Conservation (phyloP, 2,797 vertebrate genomes). For the Ctenochaetus hawaiiensis region DNA sequence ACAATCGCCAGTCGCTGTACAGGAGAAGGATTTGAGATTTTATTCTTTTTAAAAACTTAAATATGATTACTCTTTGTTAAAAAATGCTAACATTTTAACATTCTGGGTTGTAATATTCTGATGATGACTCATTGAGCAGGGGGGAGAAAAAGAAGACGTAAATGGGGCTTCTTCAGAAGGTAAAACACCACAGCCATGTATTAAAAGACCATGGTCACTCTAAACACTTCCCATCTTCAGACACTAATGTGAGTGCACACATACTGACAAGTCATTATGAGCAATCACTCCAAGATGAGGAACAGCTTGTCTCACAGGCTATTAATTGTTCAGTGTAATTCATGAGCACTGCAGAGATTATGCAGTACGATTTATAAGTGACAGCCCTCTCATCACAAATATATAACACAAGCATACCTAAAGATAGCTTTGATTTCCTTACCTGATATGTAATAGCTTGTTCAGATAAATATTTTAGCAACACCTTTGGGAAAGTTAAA, state of each 20-base stretch:
- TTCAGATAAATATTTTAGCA: constrained; percentile 16
- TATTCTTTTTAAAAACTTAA: constrained; percentile 69
- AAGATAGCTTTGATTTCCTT: neutral
- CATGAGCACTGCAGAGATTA: constrained; percentile 34
- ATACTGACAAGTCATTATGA: constrained; percentile 34
- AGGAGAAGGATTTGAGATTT: constrained; percentile 80
- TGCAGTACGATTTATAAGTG: constrained; percentile 32
- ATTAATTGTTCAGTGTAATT: constrained; percentile 42
- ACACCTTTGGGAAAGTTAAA: constrained; percentile 2
- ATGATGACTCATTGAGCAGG: constrained; percentile 19
- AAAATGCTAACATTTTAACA: constrained; percentile 67
- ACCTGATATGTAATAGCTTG: constrained; percentile 3
- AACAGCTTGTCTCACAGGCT: constrained; percentile 21
- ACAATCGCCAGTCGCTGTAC: constrained; percentile 75
- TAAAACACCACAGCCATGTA: constrained; percentile 23
- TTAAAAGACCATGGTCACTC: constrained; percentile 14
- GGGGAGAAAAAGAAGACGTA: constrained; percentile 17
- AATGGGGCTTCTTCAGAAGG: constrained; percentile 18
- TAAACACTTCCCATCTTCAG: constrained; percentile 16
- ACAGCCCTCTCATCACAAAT: neutral
- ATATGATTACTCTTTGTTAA: constrained; percentile 74
- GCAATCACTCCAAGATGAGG: constrained; percentile 24
- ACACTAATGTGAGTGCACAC: constrained; percentile 19
- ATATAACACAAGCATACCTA: neutral
- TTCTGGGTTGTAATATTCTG: constrained; percentile 49